Evolutionary conservation across 2,113 vertebrate species (phyloP), one percentile per base, ranked within the genome.

Genomic region (Labrus mixtus): DNA sequence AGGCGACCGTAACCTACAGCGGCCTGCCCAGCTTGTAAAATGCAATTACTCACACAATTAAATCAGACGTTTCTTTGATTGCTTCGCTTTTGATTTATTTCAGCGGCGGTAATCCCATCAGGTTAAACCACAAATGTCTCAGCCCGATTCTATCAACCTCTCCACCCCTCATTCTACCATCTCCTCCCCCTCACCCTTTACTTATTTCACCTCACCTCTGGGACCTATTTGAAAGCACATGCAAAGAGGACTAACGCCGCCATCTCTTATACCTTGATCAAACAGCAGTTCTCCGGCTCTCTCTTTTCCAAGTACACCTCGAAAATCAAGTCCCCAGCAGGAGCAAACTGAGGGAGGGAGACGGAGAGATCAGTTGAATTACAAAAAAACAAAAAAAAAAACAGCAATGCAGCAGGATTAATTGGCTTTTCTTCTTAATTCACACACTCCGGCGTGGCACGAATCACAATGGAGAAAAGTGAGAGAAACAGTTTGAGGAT

Each of bases 251-350:
- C n/a, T 45, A 23, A 66, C 69, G 60, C 16, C 46, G 36, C 45
- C 63, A n/a, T 53, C 66, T 59, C 56, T 48, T 48, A 69, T 64
- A 91, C 98, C 95, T 97, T 96, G 86, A 99, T 96, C 92, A 98
- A 96, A 90, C 96, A 95, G 89, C 96, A 98, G 79, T 93, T 95
- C 83, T 98, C 97, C 1, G 96, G 96, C 59, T 95, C 95, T 78
- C 94, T 97, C 86, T 92, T 96, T 90, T 97, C 97, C 85, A 99
- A 94, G 3, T 96, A 99, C n/a, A 98, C 97, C 91, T 98, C 97
- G 78, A 98, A 97, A 84, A 99, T 94, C 91, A 99, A 85, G 90
- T 99, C 97, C 82, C 97, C 97, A 82, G 97, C 97, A 74, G 97
- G 97, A 54, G 96, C 96, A 89, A 98, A 96, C 97, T 99, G 78